Evolutionary conservation across 2,888 invertebrate genomes (phyloP).

Genomic region (Apamea crenata): DNA sequence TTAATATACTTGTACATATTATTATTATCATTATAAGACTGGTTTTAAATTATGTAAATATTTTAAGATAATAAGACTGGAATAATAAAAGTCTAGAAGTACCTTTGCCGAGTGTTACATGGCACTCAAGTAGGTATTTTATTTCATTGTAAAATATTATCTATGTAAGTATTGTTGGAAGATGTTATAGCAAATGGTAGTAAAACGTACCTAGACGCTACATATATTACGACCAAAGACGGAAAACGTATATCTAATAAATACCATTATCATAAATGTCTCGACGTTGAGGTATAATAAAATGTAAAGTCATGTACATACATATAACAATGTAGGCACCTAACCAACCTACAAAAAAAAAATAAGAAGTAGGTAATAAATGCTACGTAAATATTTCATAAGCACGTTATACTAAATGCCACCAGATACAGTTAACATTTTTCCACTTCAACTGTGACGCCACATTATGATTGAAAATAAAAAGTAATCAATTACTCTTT

Average conservation of each 20-base stretch:
- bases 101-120: neutral
- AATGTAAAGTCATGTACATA: neutral
- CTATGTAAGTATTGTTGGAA: neutral
- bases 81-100: neutral
- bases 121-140: neutral
- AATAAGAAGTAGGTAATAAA: conserved; percentile 6
- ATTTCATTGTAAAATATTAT: neutral
- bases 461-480: too few species aligned
- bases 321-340: neutral
- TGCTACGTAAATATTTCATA: neutral
- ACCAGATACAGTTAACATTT: too few species aligned
- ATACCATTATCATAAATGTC: conserved; percentile 18
- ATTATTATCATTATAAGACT: too few species aligned
- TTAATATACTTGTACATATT: too few species aligned
- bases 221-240: neutral
- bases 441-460: too few species aligned
- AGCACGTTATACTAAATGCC: neutral
- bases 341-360: neutral
- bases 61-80: neutral
- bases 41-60: neutral
- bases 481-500: too few species aligned
- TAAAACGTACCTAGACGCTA: neutral
- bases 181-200: neutral
- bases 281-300: conserved; percentile 3
- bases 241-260: neutral